These are phyloP conservation scores for Elegia similella DNA, from an alignment of 2,888 invertebrate species.

Conservation along the genomic window DNA sequence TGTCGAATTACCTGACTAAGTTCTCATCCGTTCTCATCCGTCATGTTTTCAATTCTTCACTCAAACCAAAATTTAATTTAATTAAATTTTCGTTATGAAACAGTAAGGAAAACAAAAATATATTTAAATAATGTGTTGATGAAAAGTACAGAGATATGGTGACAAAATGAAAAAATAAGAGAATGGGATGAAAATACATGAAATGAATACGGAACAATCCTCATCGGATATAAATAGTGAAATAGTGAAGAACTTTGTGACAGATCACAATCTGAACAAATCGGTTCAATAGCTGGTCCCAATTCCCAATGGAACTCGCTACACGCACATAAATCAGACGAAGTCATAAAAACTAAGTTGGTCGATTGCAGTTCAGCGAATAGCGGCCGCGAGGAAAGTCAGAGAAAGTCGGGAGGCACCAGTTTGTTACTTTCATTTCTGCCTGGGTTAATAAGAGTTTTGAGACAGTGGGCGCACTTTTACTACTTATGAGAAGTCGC, in stretches of 20 bases:
- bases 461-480: neutral
- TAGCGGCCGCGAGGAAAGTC: neutral
- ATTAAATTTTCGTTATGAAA: no score
- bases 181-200: no score
- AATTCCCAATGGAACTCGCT: neutral
- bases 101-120: no score
- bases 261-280: neutral
- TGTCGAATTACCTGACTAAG: no score
- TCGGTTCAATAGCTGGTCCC: neutral
- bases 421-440: neutral
- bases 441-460: neutral
- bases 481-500: neutral
- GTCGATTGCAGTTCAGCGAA: neutral
- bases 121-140: no score
- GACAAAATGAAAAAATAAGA: no score
- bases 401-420: neutral
- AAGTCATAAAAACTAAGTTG: slow-evolving; percentile 3
- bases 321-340: neutral
- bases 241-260: neutral
- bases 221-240: no score
- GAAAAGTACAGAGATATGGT: no score
- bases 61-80: no score
- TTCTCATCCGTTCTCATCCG: no score
- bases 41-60: no score
- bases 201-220: no score